These are phyloP conservation scores for Apotomis betuletana DNA, from an alignment of 2,888 invertebrate species.

Conservation along the genomic window DNA sequence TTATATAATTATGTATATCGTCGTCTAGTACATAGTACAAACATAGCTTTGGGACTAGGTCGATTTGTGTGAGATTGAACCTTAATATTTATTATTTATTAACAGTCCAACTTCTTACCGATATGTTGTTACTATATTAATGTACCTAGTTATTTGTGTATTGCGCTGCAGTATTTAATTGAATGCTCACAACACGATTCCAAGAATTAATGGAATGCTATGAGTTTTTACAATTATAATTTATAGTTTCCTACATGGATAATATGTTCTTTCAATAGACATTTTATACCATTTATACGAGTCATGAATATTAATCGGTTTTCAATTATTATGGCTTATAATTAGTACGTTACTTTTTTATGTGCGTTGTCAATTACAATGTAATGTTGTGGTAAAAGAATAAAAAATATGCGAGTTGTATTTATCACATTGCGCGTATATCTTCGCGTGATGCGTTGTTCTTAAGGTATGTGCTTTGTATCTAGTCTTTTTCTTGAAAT, in stretches of 20 bases:
- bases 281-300: conserved; percentile 23
- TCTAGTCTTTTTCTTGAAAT: not conserved
- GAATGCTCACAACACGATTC: conserved; percentile 24
- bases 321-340: conserved; percentile 24
- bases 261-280: conserved; percentile 23
- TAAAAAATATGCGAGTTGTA: not conserved
- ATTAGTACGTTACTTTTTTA: conserved; percentile 9
- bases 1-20: no score
- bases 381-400: not conserved
- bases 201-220: conserved; percentile 5
- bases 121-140: conserved; percentile 2
- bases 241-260: conserved; percentile 7
- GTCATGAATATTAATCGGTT: conserved; percentile 26
- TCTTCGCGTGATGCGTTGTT: no score
- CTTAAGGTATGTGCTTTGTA: not conserved
- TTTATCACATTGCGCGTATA: no score
- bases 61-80: no score
- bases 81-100: not conserved
- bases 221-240: conserved; percentile 19
- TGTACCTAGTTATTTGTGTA: conserved; percentile 21
- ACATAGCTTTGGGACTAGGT: no score
- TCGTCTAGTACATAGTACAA: no score
- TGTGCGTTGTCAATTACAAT: not conserved
- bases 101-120: not conserved
- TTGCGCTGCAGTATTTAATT: conserved; percentile 3